Evolutionary conservation across 2,113 vertebrate genomes (phyloP).

Genomic region (Seriola aureovittata): DNA sequence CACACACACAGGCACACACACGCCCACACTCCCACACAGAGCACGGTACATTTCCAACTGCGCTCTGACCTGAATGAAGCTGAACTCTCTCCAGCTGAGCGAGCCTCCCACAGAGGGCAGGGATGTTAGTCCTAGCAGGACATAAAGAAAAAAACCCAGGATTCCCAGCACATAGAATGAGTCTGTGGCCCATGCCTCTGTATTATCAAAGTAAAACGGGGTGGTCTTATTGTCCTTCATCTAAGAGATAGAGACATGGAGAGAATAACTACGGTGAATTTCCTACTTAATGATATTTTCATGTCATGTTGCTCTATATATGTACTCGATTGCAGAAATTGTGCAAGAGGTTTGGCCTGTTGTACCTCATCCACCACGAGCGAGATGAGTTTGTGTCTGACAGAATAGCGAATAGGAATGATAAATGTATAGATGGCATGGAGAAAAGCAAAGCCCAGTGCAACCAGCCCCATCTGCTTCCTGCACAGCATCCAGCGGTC

Average conservation of each 20-base stretch:
- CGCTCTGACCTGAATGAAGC: slow-evolving; percentile 75
- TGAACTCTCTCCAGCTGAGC: slow-evolving; percentile 95
- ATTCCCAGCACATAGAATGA: slow-evolving; percentile 88
- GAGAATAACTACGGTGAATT: not conserved
- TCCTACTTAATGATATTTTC: not conserved
- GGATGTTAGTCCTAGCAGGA: slow-evolving; percentile 93
- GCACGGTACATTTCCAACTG: slow-evolving; percentile 22
- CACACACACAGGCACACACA: not conserved
- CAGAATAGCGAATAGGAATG: slow-evolving; percentile 78
- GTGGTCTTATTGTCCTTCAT: slow-evolving; percentile 83
- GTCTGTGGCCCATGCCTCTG: slow-evolving; percentile 86
- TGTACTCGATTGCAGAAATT: not conserved
- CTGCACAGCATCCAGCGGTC: slow-evolving; percentile 95
- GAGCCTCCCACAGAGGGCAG: slow-evolving; percentile 93
- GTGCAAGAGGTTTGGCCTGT: not conserved
- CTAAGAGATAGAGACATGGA: slow-evolving; percentile 69
- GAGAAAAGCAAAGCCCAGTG: slow-evolving; percentile 90
- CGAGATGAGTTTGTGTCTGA: slow-evolving; percentile 67
- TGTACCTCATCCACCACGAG: slow-evolving; percentile 66
- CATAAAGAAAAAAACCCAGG: slow-evolving; percentile 91
- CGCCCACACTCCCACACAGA: not conserved
- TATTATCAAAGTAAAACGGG: slow-evolving; percentile 74
- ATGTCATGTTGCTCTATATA: not conserved
- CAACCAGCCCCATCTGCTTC: slow-evolving; percentile 93
- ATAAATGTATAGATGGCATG: slow-evolving; percentile 90